These are phyloP conservation scores for Lasioglossum albipes DNA, from an alignment of 1,140 invertebrate species.

Conservation along the genomic window DNA sequence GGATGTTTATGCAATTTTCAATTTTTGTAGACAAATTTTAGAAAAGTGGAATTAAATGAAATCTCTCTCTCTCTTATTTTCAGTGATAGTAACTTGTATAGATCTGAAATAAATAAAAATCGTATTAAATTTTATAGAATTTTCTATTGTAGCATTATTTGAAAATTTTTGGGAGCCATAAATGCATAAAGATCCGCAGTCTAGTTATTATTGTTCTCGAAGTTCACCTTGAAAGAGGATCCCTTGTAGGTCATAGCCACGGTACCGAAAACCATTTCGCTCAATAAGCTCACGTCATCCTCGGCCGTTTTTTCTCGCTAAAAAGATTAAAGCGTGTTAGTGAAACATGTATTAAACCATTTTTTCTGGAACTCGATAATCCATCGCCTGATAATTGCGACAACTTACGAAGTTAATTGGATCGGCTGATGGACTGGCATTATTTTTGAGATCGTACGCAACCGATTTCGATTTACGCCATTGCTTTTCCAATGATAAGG, in stretches of 20 bases:
- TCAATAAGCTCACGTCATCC: conserved; percentile 86
- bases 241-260: conserved; percentile 92
- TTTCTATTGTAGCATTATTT: too few species aligned
- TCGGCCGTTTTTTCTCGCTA: conserved; percentile 72
- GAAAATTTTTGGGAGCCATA: too few species aligned
- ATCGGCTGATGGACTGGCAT: conserved; percentile 2
- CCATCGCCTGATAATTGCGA: conserved; percentile 40
- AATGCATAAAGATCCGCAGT: too few species aligned
- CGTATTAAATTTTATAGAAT: too few species aligned
- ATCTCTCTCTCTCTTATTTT: too few species aligned
- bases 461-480: conserved; percentile 42
- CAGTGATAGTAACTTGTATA: too few species aligned
- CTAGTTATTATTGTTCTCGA: not conserved
- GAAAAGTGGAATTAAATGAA: too few species aligned
- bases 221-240: conserved; percentile 87
- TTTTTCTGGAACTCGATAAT: not conserved
- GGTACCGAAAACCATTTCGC: conserved; percentile 94
- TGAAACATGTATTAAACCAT: not conserved
- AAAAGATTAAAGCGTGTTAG: conserved; percentile 37
- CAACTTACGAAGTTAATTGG: conserved; percentile 13
- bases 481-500: conserved; percentile 81
- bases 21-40: too few species aligned
- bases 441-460: conserved; percentile 41
- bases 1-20: too few species aligned
- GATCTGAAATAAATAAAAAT: too few species aligned